A percentile compares a stretch with the other conserved stretches of the same genome.
phyloP scores from a whole-genome alignment of 2,113 vertebrate genomes.

The Phasianus colchicus region DNA sequence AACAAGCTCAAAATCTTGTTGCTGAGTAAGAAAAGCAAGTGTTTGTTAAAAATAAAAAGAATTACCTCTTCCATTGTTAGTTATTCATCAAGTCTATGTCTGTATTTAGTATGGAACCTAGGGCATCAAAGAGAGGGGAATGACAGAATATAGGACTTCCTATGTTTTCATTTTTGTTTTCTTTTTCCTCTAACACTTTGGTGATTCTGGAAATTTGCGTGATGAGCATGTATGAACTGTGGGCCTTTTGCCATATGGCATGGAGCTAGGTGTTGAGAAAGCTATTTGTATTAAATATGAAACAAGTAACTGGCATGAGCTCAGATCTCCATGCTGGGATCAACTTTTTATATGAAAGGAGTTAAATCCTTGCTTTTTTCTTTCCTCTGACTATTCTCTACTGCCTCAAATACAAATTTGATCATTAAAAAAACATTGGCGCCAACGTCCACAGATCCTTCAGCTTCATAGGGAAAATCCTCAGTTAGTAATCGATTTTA shows the following conservation, averaged over 20 bases:
- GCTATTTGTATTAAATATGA: background rate
- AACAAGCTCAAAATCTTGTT: background rate
- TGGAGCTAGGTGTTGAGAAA: background rate
- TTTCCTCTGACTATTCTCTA: background rate
- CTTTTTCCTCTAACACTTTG: background rate
- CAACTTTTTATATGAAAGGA: background rate
- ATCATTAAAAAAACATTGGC: background rate
- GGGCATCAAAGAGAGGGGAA: background rate
- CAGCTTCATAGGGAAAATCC: background rate
- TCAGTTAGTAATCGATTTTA: background rate
- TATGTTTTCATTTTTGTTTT: background rate
- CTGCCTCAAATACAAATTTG: background rate
- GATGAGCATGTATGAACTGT: fast-evolving
- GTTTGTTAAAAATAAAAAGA: background rate
- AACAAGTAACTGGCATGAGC: background rate
- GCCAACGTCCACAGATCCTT: background rate
- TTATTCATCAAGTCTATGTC: background rate
- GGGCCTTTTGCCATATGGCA: background rate
- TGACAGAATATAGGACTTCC: background rate
- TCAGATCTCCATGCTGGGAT: background rate
- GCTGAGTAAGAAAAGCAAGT: background rate
- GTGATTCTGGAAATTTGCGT: background rate
- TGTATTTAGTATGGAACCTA: fast-evolving
- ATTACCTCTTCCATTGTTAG: background rate
- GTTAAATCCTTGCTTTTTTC: background rate